A percentile compares a stretch with the other conserved stretches of the same genome.
phyloP scores from a whole-genome alignment of 2,888 invertebrate genomes.

The Aphodius granarius region DNA sequence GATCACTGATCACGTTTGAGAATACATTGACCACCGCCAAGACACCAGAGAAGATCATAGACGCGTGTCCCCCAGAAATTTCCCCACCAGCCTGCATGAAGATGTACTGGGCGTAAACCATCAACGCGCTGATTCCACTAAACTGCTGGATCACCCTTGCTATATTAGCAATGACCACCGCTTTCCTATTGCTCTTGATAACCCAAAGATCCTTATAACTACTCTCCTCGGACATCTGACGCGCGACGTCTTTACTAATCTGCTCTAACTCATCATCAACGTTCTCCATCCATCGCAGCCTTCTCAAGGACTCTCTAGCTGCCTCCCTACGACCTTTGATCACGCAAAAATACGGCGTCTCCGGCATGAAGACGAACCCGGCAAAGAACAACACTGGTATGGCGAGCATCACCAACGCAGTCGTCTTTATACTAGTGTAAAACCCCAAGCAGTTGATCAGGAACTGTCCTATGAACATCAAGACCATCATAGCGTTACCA shows the following conservation, averaged over 20 bases:
- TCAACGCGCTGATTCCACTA: slow-evolving; percentile 41
- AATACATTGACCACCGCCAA: slow-evolving; percentile 29
- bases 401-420: slow-evolving; percentile 60
- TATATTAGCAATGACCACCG: slow-evolving; percentile 37
- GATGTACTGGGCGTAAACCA: slow-evolving; percentile 42
- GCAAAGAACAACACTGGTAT: slow-evolving; percentile 61
- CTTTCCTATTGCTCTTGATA: slow-evolving; percentile 42
- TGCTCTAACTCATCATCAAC: slow-evolving; percentile 40
- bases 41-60: slow-evolving; percentile 40
- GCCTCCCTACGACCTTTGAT: slow-evolving; percentile 39
- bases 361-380: slow-evolving; percentile 52
- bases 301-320: slow-evolving; percentile 38
- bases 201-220: slow-evolving; percentile 40
- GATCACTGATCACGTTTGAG: slow-evolving; percentile 31
- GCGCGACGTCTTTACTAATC: slow-evolving; percentile 39
- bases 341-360: slow-evolving; percentile 45
- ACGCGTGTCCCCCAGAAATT: slow-evolving; percentile 40
- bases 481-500: slow-evolving; percentile 41
- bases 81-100: slow-evolving; percentile 45
- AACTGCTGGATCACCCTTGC: slow-evolving; percentile 42
- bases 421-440: slow-evolving; percentile 56
- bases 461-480: slow-evolving; percentile 40
- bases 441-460: slow-evolving; percentile 59
- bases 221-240: slow-evolving; percentile 43
- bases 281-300: slow-evolving; percentile 38